Percentiles rank a stretch among this genome's conserved stretches.
Evolutionary conservation across 2,888 invertebrate species (phyloP).

Genomic region (Pyrrhosoma nymphula): DNA sequence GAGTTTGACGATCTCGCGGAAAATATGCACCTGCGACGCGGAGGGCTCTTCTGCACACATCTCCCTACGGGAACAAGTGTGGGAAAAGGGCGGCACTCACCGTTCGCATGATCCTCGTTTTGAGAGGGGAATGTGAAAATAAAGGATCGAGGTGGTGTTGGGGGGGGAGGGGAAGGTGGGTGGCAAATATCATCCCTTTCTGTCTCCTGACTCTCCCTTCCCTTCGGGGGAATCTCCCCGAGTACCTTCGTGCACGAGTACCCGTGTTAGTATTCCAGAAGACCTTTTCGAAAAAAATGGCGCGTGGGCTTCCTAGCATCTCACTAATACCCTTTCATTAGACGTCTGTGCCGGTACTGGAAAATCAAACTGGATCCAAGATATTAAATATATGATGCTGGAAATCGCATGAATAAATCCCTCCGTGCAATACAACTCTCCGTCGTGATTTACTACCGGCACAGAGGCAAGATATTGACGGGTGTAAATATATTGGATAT

Average conservation of each 20-base stretch:
- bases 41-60: neutral
- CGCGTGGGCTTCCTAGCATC: neutral
- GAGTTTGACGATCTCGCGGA: slow-evolving; percentile 24
- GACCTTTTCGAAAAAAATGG: neutral
- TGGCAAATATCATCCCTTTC: neutral
- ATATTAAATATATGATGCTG: too few relatives aligned
- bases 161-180: neutral
- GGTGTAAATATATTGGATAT: too few relatives aligned
- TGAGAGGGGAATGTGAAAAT: neutral
- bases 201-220: neutral
- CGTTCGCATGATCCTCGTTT: slow-evolving; percentile 45
- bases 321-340: too few relatives aligned
- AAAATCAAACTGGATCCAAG: too few relatives aligned
- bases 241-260: slow-evolving; percentile 25
- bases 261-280: neutral
- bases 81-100: slow-evolving; percentile 47
- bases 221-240: slow-evolving; percentile 17
- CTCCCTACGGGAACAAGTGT: neutral
- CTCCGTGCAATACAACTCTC: too few relatives aligned
- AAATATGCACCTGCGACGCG: neutral
- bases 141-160: neutral
- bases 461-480: too few relatives aligned
- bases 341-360: neutral
- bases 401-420: too few relatives aligned
- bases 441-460: too few relatives aligned